Base-by-base conservation (phyloP, 2,888 invertebrate genomes). In the Tetanocera ferruginea region DNA sequence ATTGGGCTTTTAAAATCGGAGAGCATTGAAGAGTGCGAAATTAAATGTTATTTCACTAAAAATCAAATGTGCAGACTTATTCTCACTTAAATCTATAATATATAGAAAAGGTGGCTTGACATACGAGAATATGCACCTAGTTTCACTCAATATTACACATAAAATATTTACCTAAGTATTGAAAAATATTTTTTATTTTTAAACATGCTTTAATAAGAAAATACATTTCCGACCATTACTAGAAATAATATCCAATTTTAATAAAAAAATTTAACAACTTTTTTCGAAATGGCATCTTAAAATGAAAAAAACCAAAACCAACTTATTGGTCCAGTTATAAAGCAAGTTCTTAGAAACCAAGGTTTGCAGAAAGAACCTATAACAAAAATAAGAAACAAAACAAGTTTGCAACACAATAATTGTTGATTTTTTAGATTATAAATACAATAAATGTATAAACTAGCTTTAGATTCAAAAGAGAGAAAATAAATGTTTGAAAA, bases 371-470 rank as follows among this genome's bases (percentile, higher is more conserved):
- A n/a, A 69, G 25, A 25, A 23, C 14, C 17, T 51, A 8, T 9
- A 52, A 25, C 5, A 71, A 34, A 28, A 52, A 25, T 9, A 62
- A 62, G 25, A 37, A 11, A 49, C 23, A 60, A 52, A 5, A 49
- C 8, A 51, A 25, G 31, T 74, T 19, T 51, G 31, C 31, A 62
- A 31, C 66, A 66, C 25, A 74, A 74, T 51, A 62, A 64, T 62
- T 73, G 73, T 73, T 73, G 64, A 73, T 17, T 55, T 73, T 64
- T 49, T 62, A 49, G 31, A 73, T 55, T 51, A 72, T 43, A 72
- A 31, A 57, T 31, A 3, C 31, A 71, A 34, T 34, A 31, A 55
- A 74, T 74, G 51, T 51, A 62, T 73, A 49, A 73, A 73, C 23
- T 62, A 74, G 64, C 51, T 74, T 43, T 74, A 74, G 66, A 66